These are phyloP conservation scores for Meandrusa payeni DNA, from an alignment of 2,888 invertebrate genomes.

Conservation along the genomic window DNA sequence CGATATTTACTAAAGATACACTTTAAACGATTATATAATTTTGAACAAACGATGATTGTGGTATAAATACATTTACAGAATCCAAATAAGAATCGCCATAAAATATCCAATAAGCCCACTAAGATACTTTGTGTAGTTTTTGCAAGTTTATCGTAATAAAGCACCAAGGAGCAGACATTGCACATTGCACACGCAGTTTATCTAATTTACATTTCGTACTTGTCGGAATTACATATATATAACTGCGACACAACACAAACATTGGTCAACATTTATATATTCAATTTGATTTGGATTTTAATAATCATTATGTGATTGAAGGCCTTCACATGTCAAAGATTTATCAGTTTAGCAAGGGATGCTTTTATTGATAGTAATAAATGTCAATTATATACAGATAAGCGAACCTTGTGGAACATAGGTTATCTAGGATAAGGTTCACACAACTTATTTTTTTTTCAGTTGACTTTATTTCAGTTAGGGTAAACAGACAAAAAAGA, in stretches of 20 bases:
- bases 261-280: slow-evolving; percentile 1
- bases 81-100: slow-evolving; percentile 9
- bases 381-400: slow-evolving; percentile 5
- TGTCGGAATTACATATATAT: not conserved
- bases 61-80: slow-evolving; percentile 6
- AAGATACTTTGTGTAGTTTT: slow-evolving; percentile 18
- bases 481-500: too few relatives aligned
- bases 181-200: slow-evolving; percentile 20
- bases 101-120: slow-evolving; percentile 10
- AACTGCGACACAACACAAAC: slow-evolving; percentile 2
- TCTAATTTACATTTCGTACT: slow-evolving; percentile 2
- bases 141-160: slow-evolving; percentile 15
- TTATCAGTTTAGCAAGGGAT: too few relatives aligned
- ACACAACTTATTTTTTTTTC: too few relatives aligned
- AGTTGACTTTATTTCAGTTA: too few relatives aligned
- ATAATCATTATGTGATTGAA: slow-evolving; percentile 9
- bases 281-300: slow-evolving; percentile 3
- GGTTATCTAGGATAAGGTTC: too few relatives aligned
- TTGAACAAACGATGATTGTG: not conserved
- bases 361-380: not conserved
- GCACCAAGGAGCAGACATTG: slow-evolving; percentile 18
- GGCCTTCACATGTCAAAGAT: slow-evolving; percentile 14
- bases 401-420: not conserved
- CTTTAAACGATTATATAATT: not conserved
- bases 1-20: slow-evolving; percentile 10